Evolutionary conservation across 2,888 invertebrate species (phyloP), one percentile per base, ranked within the genome.

Genomic region (Axea sp.): DNA sequence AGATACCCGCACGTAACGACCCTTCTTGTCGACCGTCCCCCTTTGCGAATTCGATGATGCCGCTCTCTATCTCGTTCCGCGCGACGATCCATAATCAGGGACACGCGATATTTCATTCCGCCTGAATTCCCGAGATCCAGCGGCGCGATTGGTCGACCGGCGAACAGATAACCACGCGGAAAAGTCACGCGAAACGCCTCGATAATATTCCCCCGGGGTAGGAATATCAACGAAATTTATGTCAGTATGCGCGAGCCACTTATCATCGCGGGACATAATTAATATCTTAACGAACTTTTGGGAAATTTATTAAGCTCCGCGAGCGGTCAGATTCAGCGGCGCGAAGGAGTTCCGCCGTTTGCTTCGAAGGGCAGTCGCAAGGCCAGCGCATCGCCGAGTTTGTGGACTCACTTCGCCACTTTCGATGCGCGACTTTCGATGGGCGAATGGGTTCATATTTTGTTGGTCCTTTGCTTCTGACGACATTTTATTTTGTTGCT

Each of bases 101-200:
- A 77, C 82, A 81, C 80, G 83, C 83, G 81, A 85, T 85, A 84
- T 83, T 81, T 83, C 80, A 83, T 79, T 79, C 78, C 39, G 72
- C 59, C 68, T 64, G 79, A 79, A 82, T 82, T 80, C 78, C 67
- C 75, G 31, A 82, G 79, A 82, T 81, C 76, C 75, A 53, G 45
- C 76, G 68, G 49, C 51, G 51, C 77, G 80, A 82, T 81, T 78
- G 77, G 75, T 78, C 77, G 75, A 71, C 75, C 55, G 76, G 67
- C 72, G 77, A 78, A 80, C 76, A 78, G 80, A 80, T 77, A 79
- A 81, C 80, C 76, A 71, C 69, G 78, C 73, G 75, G 81, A 80
- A 82, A 80, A 81, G 82, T 83, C 83, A 83, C 82, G 82, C 83
- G 69, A 83, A 80, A 77, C 72, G 71, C 67, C 41, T 72, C 75